phyloP scores from a whole-genome alignment of 2,113 vertebrate genomes.

The Nestor notabilis region DNA sequence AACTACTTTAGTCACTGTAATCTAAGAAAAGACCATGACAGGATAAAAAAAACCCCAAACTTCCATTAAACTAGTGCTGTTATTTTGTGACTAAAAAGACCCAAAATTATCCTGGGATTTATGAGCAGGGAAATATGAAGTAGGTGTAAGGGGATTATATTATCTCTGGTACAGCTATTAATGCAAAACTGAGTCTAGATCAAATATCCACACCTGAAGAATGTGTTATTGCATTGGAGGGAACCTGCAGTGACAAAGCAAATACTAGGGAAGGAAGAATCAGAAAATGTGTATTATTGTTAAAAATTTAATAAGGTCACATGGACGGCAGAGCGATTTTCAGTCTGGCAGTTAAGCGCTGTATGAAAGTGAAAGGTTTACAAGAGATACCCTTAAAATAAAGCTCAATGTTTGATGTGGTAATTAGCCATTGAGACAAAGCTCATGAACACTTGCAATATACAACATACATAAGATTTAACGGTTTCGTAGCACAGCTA shows the following conservation, averaged over 20 bases:
- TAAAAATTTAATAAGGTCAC: not conserved
- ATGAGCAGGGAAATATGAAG: not conserved
- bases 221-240: not conserved
- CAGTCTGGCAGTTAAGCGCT: not conserved
- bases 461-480: not conserved
- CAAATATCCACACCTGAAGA: not conserved
- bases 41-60: not conserved
- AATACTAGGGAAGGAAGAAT: not conserved
- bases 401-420: not conserved
- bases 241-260: fast-evolving
- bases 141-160: not conserved
- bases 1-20: not conserved
- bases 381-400: not conserved
- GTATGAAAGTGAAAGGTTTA: not conserved
- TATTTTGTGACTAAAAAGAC: not conserved
- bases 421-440: not conserved
- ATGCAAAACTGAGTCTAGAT: not conserved
- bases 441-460: not conserved
- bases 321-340: not conserved
- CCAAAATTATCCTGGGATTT: not conserved
- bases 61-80: not conserved
- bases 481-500: not conserved
- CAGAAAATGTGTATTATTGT: not conserved
- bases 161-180: not conserved
- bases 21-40: not conserved